Evolutionary conservation across 2,888 invertebrate species (phyloP).

Genomic region (Ceratothoa steindachneri): DNA sequence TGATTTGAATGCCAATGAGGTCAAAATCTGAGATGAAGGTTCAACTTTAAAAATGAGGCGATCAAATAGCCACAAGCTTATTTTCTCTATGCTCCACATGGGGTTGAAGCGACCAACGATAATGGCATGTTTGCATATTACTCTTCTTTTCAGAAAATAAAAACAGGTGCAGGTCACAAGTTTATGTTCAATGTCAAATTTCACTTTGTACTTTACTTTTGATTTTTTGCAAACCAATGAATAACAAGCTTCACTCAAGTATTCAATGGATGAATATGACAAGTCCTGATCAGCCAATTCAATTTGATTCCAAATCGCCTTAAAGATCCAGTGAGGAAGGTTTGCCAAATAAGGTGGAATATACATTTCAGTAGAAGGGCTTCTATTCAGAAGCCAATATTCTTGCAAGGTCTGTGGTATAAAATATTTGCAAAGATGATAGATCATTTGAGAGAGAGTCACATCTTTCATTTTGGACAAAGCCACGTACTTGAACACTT

Average conservation of each 20-base stretch:
- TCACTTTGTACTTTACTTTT: neutral
- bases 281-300: neutral
- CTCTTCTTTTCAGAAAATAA: neutral
- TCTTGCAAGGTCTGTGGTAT: neutral
- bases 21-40: neutral
- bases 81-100: neutral
- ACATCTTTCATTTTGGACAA: neutral
- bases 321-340: neutral
- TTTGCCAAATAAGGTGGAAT: slow-evolving; percentile 2
- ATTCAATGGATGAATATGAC: neutral
- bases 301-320: neutral
- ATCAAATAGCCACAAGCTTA: neutral
- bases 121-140: neutral
- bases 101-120: neutral
- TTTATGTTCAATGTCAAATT: neutral
- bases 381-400: neutral
- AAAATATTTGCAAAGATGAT: neutral
- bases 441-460: neutral
- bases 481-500: neutral
- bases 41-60: neutral
- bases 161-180: neutral
- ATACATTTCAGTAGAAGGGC: neutral
- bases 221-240: neutral
- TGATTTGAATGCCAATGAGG: too few species aligned
- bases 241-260: neutral